Evolutionary conservation across 1,140 invertebrate genomes (phyloP), one percentile per base, ranked within the genome.

Genomic region (Hermatobates lingyangjiaoensis): DNA sequence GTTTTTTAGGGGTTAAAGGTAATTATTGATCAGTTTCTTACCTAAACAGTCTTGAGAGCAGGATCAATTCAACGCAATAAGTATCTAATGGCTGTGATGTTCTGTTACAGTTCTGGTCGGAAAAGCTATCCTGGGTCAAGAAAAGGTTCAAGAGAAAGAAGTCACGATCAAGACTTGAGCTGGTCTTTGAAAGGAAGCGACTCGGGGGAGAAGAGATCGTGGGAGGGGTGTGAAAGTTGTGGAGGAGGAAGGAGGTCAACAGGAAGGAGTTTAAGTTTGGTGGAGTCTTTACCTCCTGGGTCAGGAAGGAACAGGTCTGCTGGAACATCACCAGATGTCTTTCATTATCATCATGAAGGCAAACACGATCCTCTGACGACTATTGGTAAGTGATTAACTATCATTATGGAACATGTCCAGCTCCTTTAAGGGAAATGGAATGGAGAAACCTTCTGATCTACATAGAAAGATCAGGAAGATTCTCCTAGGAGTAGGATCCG

Each of bases 121-220:
- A 76, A 74, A 58, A 75, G 74, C 58, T 74, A 74, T 60, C 73
- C 74, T 0, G 74, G 74, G 3, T 75, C 73, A 26, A 59, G 74
- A 2, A 76, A 76, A 58, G 74, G 74, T 10, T 75, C 73, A 39
- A 61, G 72, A 1, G 74, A 76, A 52, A 69, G 62, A 47, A 62
- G 58, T 15, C 64, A 66, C 48, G 30, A 48, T n/a, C 44, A 48
- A 10, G 45, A 53, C 23, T 20, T 42, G 18, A 18, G 14, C 5
- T 42, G 39, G 39, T 18, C 14, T 42, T 20, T 42, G 4, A 42
- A 20, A 42, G 39, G 39, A 42, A 18, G 14, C 4, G 39, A 46
- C 15, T 24, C 23, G 7, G 45, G 45, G 3, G 26, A 27, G 23
- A 46, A 25, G 45, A 5, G 45, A 18, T 24, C 45, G 21, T 24